Percentiles rank a stretch among this genome's conserved stretches.
Conservation (phyloP, 2,888 invertebrate species). For the Glaucopsyche alexis region DNA sequence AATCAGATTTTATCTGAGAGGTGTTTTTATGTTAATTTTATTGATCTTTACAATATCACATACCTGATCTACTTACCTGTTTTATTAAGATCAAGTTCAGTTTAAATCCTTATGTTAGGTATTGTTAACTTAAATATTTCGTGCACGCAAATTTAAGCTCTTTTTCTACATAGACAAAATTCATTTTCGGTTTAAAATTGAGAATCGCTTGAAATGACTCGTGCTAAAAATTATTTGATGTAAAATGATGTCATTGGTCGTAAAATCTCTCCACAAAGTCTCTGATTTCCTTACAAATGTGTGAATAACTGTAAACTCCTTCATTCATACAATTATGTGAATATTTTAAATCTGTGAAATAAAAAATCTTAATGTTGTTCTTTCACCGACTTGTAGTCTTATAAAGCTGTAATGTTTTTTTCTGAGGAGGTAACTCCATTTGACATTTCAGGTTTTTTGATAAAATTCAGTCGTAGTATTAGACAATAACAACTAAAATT, state of each 20-base stretch:
- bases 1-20: slow-evolving; percentile 23
- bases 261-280: slow-evolving; percentile 43
- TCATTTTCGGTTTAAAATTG: neutral
- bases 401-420: too few relatives aligned
- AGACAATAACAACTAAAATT: too few relatives aligned
- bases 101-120: slow-evolving; percentile 42
- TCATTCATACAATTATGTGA: slow-evolving; percentile 39
- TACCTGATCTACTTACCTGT: slow-evolving; percentile 41
- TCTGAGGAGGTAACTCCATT: too few relatives aligned
- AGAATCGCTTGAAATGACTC: neutral
- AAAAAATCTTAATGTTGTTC: neutral
- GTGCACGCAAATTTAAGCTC: neutral
- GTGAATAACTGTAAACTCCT: slow-evolving; percentile 43
- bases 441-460: too few relatives aligned
- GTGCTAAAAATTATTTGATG: slow-evolving; percentile 44
- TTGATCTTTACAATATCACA: slow-evolving; percentile 32
- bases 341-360: neutral
- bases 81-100: slow-evolving; percentile 41
- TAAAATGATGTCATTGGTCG: slow-evolving; percentile 46
- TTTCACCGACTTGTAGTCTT: too few relatives aligned
- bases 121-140: slow-evolving; percentile 34
- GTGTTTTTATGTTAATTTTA: slow-evolving; percentile 36
- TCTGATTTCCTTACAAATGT: slow-evolving; percentile 41
- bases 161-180: neutral
- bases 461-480: too few relatives aligned